Evolutionary conservation across 53 echinoderm and acorn worm species (phyloP).

Genomic region (Temnopleurus reevesii): DNA sequence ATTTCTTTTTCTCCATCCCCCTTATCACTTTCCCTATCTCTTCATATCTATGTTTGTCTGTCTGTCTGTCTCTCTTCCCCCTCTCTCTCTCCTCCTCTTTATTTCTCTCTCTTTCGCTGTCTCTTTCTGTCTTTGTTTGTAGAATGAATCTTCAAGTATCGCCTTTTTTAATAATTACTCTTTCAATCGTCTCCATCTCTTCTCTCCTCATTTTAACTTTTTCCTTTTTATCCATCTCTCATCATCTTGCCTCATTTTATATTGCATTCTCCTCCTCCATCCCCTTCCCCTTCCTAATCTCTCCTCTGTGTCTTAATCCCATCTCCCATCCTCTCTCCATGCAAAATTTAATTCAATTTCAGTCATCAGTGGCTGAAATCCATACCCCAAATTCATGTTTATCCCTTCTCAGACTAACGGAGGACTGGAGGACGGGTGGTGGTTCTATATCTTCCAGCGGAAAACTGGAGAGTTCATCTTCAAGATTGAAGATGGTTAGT

Average conservation of each 20-base stretch:
- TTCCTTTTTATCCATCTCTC: too few species aligned
- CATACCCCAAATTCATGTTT: background rate
- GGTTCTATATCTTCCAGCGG: background rate
- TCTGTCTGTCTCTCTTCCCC: background rate
- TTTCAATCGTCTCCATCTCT: too few species aligned
- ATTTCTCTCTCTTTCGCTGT: background rate
- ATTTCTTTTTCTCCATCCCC: background rate
- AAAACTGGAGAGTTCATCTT: background rate
- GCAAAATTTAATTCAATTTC: background rate
- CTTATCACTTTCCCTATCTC: too few species aligned
- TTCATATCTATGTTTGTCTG: background rate
- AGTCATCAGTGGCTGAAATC: background rate
- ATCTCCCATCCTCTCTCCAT: background rate
- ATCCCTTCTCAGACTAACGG: background rate
- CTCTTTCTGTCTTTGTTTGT: background rate
- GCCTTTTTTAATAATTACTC: too few species aligned
- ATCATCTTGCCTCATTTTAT: too few species aligned
- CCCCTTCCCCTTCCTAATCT: too few species aligned
- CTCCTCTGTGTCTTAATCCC: background rate
- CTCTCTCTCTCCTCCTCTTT: background rate
- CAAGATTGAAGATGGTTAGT: background rate
- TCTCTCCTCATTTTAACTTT: too few species aligned
- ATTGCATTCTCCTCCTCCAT: too few species aligned
- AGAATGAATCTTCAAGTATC: too few species aligned
- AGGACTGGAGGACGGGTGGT: background rate